phyloP scores from a whole-genome alignment of 2,888 invertebrate species.

The Idaea aversata region DNA sequence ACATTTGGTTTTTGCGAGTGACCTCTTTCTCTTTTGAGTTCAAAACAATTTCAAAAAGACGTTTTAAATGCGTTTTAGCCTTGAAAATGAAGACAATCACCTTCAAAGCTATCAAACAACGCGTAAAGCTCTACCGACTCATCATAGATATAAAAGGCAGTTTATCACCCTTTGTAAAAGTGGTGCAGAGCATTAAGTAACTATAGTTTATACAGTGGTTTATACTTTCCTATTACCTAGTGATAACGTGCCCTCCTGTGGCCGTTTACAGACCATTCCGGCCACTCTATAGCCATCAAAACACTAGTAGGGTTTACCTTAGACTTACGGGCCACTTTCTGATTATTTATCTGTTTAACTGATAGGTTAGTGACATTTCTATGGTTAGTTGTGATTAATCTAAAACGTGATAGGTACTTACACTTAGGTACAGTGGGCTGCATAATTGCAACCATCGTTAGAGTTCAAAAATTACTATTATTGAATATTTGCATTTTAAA shows the following conservation, averaged over 20 bases:
- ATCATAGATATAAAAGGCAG: not conserved
- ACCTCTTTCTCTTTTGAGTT: too few relatives aligned
- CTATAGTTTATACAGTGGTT: not conserved
- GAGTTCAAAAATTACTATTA: too few relatives aligned
- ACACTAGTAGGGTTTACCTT: constrained; percentile 7
- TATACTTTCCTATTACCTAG: not conserved
- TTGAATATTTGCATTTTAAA: too few relatives aligned
- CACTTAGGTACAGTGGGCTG: too few relatives aligned
- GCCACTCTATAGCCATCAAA: constrained; percentile 15
- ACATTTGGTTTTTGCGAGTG: too few relatives aligned
- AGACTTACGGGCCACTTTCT: constrained; percentile 11
- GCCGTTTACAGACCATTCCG: constrained; percentile 21
- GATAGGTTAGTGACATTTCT: too few relatives aligned
- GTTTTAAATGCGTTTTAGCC: too few relatives aligned
- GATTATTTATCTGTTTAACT: not conserved
- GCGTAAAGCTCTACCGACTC: not conserved
- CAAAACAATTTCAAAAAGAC: too few relatives aligned
- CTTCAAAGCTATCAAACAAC: not conserved
- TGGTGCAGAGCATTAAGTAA: not conserved
- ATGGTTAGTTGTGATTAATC: too few relatives aligned
- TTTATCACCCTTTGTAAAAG: not conserved
- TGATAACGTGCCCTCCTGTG: constrained; percentile 1
- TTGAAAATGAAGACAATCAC: not conserved
- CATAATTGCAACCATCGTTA: too few relatives aligned
- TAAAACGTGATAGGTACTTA: too few relatives aligned